Conservation (phyloP, 2,888 invertebrate species). For the Spilosoma lubricipeda region DNA sequence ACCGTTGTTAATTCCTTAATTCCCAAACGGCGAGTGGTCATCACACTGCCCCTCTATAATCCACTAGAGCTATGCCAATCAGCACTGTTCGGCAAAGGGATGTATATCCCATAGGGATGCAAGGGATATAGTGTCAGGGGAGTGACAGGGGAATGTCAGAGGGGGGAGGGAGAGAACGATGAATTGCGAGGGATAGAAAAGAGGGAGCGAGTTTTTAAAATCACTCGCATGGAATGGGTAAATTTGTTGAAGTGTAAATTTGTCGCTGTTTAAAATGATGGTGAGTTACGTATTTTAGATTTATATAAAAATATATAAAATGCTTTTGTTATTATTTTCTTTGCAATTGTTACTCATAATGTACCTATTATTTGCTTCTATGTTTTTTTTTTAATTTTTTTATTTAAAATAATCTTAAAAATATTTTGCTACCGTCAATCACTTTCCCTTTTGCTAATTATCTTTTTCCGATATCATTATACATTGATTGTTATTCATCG, state of each 20-base stretch:
- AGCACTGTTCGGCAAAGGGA: conserved; percentile 71
- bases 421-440: too few relatives aligned
- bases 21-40: conserved; percentile 79
- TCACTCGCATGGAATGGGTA: conserved; percentile 52
- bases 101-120: conserved; percentile 55
- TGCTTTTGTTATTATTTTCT: background rate
- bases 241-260: conserved; percentile 57
- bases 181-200: conserved; percentile 55
- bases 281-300: conserved; percentile 6
- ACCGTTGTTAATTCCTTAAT: conserved; percentile 73
- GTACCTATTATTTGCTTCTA: too few relatives aligned
- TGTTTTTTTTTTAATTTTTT: too few relatives aligned
- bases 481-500: too few relatives aligned
- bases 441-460: too few relatives aligned
- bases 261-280: conserved; percentile 42
- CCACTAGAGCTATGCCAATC: conserved; percentile 81
- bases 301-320: background rate
- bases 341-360: background rate
- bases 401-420: too few relatives aligned
- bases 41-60: conserved; percentile 73
- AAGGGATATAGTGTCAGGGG: conserved; percentile 42
- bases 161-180: conserved; percentile 43
- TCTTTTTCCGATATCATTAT: too few relatives aligned
- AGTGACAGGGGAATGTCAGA: conserved; percentile 30
- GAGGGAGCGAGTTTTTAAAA: conserved; percentile 50